Conservation (phyloP, 2,113 vertebrate species). For the Myotis lucifugus region DNA sequence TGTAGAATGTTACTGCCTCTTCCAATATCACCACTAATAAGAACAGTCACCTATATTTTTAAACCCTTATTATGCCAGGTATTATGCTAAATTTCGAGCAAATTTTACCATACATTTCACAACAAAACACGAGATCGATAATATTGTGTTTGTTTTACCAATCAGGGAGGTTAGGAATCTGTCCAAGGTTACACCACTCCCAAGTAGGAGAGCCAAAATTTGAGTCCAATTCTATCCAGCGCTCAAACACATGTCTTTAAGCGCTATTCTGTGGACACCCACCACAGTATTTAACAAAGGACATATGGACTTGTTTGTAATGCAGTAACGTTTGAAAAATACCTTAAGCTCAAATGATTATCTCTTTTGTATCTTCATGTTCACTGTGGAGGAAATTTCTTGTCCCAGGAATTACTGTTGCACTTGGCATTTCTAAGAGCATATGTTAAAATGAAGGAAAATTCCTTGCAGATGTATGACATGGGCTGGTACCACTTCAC, state of each 20-base stretch:
- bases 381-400: slow-evolving; percentile 31
- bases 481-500: not conserved
- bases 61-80: not conserved
- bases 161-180: not conserved
- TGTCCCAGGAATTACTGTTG: slow-evolving; percentile 23
- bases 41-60: not conserved
- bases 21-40: not conserved
- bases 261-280: not conserved
- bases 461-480: slow-evolving; percentile 58
- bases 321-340: not conserved
- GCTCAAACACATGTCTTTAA: not conserved
- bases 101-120: slow-evolving; percentile 8
- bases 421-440: slow-evolving; percentile 55
- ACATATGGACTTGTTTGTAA: not conserved
- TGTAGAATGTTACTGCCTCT: not conserved
- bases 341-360: slow-evolving; percentile 43
- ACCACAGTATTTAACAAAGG: not conserved
- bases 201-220: not conserved
- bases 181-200: not conserved
- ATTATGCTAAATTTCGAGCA: not conserved
- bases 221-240: not conserved
- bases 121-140: not conserved
- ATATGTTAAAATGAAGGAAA: not conserved
- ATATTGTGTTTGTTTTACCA: not conserved
- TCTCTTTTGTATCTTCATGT: slow-evolving; percentile 39